phyloP scores from a whole-genome alignment of 2,113 vertebrate species.

The Phainopepla nitens region DNA sequence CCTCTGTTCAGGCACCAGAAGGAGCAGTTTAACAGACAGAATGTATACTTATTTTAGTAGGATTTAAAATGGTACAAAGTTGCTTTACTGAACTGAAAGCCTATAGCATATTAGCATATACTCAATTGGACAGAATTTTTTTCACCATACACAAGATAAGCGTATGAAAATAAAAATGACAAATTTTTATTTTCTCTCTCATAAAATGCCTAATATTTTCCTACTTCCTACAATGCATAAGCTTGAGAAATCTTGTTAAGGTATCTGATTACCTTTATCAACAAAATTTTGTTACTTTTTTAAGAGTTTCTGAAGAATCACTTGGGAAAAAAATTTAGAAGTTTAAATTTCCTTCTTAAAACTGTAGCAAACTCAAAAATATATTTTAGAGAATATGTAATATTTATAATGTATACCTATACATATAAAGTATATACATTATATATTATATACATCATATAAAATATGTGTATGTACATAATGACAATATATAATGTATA shows the following conservation, averaged over 20 bases:
- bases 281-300: not conserved
- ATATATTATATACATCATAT: not conserved
- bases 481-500: not conserved
- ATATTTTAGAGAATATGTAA: not conserved
- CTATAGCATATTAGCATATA: not conserved
- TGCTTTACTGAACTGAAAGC: not conserved
- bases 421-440: not conserved
- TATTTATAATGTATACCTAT: accelerated
- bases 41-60: not conserved
- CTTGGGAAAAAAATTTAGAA: not conserved
- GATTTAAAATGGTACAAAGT: not conserved
- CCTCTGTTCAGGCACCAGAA: not conserved
- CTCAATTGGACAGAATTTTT: not conserved
- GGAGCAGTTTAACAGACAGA: not conserved
- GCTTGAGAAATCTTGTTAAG: not conserved
- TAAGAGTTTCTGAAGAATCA: not conserved
- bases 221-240: not conserved
- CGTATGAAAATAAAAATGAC: accelerated
- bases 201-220: not conserved
- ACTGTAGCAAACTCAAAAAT: not conserved
- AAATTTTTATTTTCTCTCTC: not conserved
- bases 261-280: not conserved
- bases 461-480: no score
- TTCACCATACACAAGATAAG: not conserved
- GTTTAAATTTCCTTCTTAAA: not conserved